Conservation (phyloP, 2,888 invertebrate genomes). For the Drosophila maculinotata region DNA sequence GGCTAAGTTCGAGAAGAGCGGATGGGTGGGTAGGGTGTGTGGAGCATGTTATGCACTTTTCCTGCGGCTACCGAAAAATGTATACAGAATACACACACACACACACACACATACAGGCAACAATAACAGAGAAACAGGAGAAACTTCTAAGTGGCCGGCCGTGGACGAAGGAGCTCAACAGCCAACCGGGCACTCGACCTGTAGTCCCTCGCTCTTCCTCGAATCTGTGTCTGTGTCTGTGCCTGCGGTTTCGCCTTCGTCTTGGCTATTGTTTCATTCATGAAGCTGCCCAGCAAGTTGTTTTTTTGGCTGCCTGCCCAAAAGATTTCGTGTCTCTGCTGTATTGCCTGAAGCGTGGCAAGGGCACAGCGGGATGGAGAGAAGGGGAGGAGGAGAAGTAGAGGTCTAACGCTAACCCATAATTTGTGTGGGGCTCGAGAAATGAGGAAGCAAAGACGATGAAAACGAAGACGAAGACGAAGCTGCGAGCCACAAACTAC, state of each 20-base stretch:
- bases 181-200: slow-evolving; percentile 72
- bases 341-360: slow-evolving; percentile 41
- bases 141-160: slow-evolving; percentile 70
- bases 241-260: slow-evolving; percentile 21
- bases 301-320: slow-evolving; percentile 52
- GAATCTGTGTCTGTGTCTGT: slow-evolving; percentile 17
- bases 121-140: slow-evolving; percentile 19
- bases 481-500: slow-evolving; percentile 25
- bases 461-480: slow-evolving; percentile 1
- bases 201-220: not conserved
- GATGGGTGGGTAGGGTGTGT: slow-evolving; percentile 22
- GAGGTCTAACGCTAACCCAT: slow-evolving; percentile 64
- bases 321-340: slow-evolving; percentile 52
- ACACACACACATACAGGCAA: slow-evolving; percentile 10
- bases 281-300: slow-evolving; percentile 55
- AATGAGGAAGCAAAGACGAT: slow-evolving; percentile 56
- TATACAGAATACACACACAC: slow-evolving; percentile 30
- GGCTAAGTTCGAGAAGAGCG: slow-evolving; percentile 17
- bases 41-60: slow-evolving; percentile 72
- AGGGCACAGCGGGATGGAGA: slow-evolving; percentile 9
- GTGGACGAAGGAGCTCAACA: slow-evolving; percentile 42
- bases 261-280: slow-evolving; percentile 75
- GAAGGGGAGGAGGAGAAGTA: slow-evolving; percentile 7
- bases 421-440: slow-evolving; percentile 59
- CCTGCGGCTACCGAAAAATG: slow-evolving; percentile 77